phyloP scores from a whole-genome alignment of 2,113 vertebrate genomes.

The Naja naja region DNA sequence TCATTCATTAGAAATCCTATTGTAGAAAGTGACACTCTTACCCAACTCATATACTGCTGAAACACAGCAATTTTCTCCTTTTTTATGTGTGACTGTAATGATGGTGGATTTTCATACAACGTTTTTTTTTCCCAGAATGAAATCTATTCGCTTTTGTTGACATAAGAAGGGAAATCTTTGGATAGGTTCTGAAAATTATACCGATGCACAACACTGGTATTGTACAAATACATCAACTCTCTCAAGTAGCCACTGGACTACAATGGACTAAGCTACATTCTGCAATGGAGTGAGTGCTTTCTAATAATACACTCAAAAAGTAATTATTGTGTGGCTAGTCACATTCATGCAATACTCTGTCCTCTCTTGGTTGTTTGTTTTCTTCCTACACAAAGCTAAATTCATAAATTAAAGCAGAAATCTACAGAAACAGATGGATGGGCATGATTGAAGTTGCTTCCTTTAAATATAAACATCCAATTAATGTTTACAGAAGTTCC shows the following conservation, averaged over 20 bases:
- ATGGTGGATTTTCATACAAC: conserved; percentile 54
- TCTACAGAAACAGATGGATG: background rate
- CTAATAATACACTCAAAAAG: background rate
- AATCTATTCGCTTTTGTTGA: conserved; percentile 35
- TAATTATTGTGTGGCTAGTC: background rate
- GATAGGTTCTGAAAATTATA: conserved; percentile 3
- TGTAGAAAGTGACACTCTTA: conserved; percentile 61
- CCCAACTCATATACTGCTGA: conserved; percentile 35
- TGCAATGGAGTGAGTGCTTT: background rate
- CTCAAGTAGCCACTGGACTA: conserved; percentile 28
- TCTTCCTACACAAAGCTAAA: background rate
- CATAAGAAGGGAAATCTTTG: conserved; percentile 1
- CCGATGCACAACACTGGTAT: conserved; percentile 24
- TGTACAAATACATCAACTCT: conserved; percentile 23
- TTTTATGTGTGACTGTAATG: conserved; percentile 27
- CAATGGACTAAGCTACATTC: conserved; percentile 23
- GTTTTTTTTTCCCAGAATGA: conserved; percentile 13
- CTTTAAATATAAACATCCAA: background rate
- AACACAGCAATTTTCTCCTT: conserved; percentile 42
- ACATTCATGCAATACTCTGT: background rate
- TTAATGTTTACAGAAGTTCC: background rate
- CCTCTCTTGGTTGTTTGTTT: background rate
- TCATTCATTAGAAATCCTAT: conserved; percentile 63
- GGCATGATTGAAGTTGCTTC: background rate
- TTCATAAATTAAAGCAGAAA: background rate